Base-by-base conservation (phyloP, 2,888 invertebrate species). In the Argynnis bischoffii region DNA sequence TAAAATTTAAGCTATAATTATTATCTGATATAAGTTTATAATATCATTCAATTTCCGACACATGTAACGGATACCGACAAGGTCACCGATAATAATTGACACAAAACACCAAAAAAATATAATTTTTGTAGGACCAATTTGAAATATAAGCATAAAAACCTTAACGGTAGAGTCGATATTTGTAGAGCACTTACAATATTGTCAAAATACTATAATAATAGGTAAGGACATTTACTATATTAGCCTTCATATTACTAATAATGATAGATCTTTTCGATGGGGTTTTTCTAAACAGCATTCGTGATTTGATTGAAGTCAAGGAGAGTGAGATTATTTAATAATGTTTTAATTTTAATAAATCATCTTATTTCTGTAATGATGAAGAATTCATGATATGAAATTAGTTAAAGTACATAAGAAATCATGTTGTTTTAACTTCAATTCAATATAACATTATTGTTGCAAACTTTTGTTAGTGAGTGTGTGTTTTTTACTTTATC, bases 51-150 rank as follows among this genome's bases (percentile, higher is more conserved):
- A 77, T 84, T 86, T 88, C 87, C 88, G 86, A 75, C 82, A 53
- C 21, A 53, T 76, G n/a, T 31, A 84, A 78, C 88, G 89, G 89
- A 88, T 83, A 81, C 81, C 75, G 68, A 18, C 88, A 82, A 89
- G 89, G 89, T 74, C 87, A 78, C 53, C 81, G 71, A 77, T 83
- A 84, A 31, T 63, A 66, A 67, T 69, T 65, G 61, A 46, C 50
- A 67, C 31, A 47, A 61, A 50, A 64, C n/a, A 21, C 21, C 41
- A 59, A 69, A 71, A 69, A 66, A 48, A 21, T n/a, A 35, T 6
- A 46, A 35, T 41, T 21, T 11, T 16, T 54, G n/a, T n/a, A 8
- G 2, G 4, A 18, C 46, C 14, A 35, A 13, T 16, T 31, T 46
- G 1, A 26, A n/a, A 35, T 55, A 41, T 16, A 21, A n/a, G 35